Conservation (phyloP, 2,797 vertebrate genomes). For the Hipposideros larvatus region DNA sequence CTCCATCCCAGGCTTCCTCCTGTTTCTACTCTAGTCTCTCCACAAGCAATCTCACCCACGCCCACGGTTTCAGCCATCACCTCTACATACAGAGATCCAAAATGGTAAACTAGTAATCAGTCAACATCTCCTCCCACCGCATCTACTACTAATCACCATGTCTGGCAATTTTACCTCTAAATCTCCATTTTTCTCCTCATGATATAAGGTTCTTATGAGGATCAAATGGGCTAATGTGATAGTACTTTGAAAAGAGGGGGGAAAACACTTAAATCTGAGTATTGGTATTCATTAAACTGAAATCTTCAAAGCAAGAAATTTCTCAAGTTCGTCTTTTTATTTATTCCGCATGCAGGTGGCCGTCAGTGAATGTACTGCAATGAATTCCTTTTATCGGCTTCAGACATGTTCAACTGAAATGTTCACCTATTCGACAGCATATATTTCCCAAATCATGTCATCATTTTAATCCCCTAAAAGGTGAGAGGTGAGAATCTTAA, state of each 20-base stretch:
- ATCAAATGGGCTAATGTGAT: neutral
- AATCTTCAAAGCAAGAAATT: neutral
- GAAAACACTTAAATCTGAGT: neutral
- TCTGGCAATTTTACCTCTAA: neutral
- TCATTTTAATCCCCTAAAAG: conserved; percentile 2
- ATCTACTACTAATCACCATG: neutral
- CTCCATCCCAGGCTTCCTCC: neutral
- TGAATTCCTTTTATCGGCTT: neutral
- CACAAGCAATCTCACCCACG: neutral
- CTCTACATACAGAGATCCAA: neutral
- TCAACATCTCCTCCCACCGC: neutral
- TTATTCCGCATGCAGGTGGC: neutral
- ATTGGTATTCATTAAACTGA: conserved; percentile 1
- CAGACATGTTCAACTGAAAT: neutral
- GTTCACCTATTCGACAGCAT: conserved; percentile 16
- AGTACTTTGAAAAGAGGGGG: neutral
- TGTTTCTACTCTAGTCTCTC: neutral
- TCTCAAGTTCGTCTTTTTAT: conserved; percentile 17
- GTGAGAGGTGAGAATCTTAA: neutral
- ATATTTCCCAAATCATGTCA: neutral
- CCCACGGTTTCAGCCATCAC: neutral
- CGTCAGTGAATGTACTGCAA: neutral
- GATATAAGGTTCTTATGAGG: neutral
- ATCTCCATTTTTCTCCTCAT: neutral
- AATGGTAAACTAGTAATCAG: neutral